Percentiles rank a stretch among this genome's conserved stretches.
These are phyloP conservation scores for Cnemophilus loriae DNA, from an alignment of 2,113 vertebrate genomes.

Conservation along the genomic window DNA sequence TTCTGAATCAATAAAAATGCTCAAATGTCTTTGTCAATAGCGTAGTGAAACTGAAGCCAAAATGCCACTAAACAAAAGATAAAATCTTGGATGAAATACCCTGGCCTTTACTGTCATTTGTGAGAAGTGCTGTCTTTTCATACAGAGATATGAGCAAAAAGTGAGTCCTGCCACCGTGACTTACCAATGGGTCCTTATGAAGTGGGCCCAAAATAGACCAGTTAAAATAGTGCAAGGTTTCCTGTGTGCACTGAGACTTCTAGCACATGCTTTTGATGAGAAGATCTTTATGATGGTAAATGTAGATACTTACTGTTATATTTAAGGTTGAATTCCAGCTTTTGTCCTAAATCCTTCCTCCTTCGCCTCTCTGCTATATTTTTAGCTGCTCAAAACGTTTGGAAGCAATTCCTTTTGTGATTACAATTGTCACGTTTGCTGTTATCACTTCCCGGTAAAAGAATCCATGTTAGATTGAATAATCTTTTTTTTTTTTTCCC, in stretches of 20 bases:
- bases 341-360: background rate
- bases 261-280: background rate
- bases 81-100: background rate
- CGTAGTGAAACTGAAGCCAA: conserved; percentile 7
- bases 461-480: background rate
- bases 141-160: background rate
- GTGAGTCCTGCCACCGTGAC: background rate
- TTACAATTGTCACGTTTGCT: background rate
- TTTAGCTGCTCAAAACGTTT: background rate
- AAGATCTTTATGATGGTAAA: background rate
- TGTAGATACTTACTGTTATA: background rate
- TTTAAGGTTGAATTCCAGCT: background rate
- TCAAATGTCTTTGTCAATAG: conserved; percentile 26
- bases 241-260: background rate
- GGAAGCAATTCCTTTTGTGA: background rate
- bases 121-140: background rate
- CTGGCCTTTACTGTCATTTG: background rate
- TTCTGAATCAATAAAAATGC: conserved; percentile 18
- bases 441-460: background rate
- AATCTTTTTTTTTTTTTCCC: background rate
- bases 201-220: background rate
- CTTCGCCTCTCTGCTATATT: background rate
- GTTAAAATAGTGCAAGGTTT: background rate
- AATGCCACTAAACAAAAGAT: conserved; percentile 5
- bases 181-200: background rate